Conservation (phyloP, 35 echinoderm and acorn worm genomes). For the Ophioderma brevispina region DNA sequence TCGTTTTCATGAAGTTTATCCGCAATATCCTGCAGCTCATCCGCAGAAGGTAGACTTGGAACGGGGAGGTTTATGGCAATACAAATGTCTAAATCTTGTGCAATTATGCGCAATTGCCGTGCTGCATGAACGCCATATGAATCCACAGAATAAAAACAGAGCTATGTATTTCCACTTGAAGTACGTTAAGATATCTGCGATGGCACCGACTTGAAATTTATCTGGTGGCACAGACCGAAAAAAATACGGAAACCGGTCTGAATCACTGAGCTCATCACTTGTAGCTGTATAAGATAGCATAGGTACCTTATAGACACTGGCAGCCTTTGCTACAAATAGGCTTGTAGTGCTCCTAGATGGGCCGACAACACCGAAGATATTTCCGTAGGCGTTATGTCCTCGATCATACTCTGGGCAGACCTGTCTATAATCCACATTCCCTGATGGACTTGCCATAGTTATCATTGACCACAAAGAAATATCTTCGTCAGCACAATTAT, state of each 20-base stretch:
- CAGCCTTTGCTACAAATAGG: neutral
- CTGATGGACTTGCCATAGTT: neutral
- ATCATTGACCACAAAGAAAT: neutral
- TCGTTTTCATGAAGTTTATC: constrained; percentile 6
- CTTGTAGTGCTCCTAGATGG: neutral
- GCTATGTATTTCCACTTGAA: constrained; percentile 53
- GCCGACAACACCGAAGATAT: constrained; percentile 2
- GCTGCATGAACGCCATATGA: constrained; percentile 26
- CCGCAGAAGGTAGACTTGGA: neutral
- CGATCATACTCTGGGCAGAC: neutral
- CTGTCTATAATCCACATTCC: neutral
- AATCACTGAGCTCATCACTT: constrained; percentile 48
- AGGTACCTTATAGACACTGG: constrained; percentile 15
- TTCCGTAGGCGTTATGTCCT: neutral
- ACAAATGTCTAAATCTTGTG: constrained; percentile 23
- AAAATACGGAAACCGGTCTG: constrained; percentile 41
- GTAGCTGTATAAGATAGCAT: constrained; percentile 28
- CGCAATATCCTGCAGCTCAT: constrained; percentile 2
- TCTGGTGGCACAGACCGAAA: constrained; percentile 38
- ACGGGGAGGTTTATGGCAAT: constrained; percentile 10
- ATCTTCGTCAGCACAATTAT: constrained; percentile 35
- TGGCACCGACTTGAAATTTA: constrained; percentile 21
- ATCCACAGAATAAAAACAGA: constrained; percentile 26
- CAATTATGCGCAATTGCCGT: neutral
- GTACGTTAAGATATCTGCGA: constrained; percentile 12